Percentiles rank a stretch among this genome's conserved stretches.
These are phyloP conservation scores for Phrynocephalus forsythii DNA, from an alignment of 2,797 vertebrate genomes.

Conservation along the genomic window DNA sequence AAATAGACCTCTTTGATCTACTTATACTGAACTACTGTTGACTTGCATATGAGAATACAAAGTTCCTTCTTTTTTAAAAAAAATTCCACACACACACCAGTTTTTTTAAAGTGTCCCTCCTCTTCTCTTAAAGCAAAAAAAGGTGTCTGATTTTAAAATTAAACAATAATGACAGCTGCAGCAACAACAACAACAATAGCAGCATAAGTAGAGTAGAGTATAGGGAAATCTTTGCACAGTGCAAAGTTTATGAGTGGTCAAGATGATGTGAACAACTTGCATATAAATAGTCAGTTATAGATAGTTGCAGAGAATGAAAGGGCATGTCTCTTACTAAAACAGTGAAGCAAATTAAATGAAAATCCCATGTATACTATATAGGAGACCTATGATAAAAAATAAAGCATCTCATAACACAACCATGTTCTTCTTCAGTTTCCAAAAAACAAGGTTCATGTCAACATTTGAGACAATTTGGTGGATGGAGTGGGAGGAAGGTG, in stretches of 20 bases:
- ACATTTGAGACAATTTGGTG: too few species aligned
- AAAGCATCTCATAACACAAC: neutral
- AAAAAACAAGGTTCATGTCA: neutral
- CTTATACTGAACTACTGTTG: neutral
- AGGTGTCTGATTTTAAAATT: neutral
- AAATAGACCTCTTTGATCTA: neutral
- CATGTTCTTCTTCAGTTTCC: neutral
- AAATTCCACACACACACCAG: too few species aligned
- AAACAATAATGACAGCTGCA: neutral
- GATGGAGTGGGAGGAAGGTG: too few species aligned
- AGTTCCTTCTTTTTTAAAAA: too few species aligned
- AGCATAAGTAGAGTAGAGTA: too few species aligned
- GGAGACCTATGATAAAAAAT: neutral
- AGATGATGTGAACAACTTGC: neutral
- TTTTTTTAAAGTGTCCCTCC: neutral
- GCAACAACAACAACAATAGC: too few species aligned
- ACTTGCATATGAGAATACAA: neutral
- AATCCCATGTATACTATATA: neutral
- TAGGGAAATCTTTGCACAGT: neutral
- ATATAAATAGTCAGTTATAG: constrained; percentile 9
- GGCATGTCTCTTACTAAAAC: neutral
- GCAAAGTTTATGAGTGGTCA: neutral
- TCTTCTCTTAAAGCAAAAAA: neutral
- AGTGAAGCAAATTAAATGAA: neutral
- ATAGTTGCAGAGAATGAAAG: neutral